Evolutionary conservation across 2,797 vertebrate genomes (phyloP), one percentile per base, ranked within the genome.

Genomic region (Gymnothorax reevesii): DNA sequence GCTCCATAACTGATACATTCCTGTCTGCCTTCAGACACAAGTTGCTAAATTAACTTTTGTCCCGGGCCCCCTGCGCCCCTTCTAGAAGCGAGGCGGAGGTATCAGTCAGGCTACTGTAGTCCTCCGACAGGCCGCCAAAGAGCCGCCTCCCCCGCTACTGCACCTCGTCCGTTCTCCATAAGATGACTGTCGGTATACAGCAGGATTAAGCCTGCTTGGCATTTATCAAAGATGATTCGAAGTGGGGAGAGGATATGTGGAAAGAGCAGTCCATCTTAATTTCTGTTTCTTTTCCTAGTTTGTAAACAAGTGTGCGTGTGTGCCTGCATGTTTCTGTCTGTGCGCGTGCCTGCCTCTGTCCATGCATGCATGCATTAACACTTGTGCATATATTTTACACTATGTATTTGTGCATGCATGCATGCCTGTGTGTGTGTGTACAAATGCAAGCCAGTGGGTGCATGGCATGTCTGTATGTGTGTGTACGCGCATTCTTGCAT

Each of bases 101-200:
- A 17, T 62, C 13, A 4, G 60, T 62, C 60, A 62, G 60, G 13
- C 15, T 3, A 17, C 60, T 15, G 13, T 20, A 17, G 0, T 8
- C 49, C 73, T 1, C 73, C 69, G 66, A 22, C 75, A 15, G 57
- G 15, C 15, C 0, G 73, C 73, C 52, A 77, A 77, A 20, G 73
- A 77, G 13, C 73, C 33, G 33, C 33, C 33, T 12, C 33, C 7
- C 42, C 2, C 22, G 20, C 79, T 13, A 52, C 20, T 82, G n/a
- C n/a, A 82, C 54, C 79, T 55, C 79, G 57, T 82, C 52, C 55
- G 54, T 57, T 25, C 52, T 9, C 54, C 9, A 6, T 17, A 2
- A 55, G 42, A 87, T 82, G 69, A 87, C 85, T 89, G 88, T 66
- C 91, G 90, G 87, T 87, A 92, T 90, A 75, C 83, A 88, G 83